A percentile compares a stretch with the other conserved stretches of the same genome.
phyloP scores from a whole-genome alignment of 2,113 vertebrate species.

The Micronycteris hirsuta region DNA sequence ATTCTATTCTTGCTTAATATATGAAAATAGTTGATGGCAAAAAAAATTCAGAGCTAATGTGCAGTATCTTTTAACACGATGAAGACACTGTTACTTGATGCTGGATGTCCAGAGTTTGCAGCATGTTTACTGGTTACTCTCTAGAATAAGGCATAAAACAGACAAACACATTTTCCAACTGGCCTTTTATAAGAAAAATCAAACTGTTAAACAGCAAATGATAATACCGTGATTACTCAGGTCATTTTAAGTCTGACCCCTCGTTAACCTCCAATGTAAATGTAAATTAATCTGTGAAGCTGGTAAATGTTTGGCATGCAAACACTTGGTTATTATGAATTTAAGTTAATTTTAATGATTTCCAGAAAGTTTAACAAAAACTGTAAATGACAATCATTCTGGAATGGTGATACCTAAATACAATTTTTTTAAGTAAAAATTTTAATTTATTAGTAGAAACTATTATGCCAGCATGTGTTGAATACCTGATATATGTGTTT shows the following conservation, averaged over 20 bases:
- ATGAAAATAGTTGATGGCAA: slow-evolving; percentile 35
- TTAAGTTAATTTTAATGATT: slow-evolving; percentile 6
- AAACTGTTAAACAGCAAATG: neutral
- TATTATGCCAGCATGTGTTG: neutral
- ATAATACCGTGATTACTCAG: neutral
- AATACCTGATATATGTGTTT: neutral
- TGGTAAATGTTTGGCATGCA: neutral
- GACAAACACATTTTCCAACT: neutral
- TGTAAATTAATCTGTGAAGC: neutral
- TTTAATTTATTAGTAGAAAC: neutral
- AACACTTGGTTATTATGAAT: neutral
- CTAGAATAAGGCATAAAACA: neutral
- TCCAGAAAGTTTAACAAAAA: slow-evolving; percentile 6
- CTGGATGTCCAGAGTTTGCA: neutral
- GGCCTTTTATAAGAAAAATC: neutral
- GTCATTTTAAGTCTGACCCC: neutral
- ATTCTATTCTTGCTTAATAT: slow-evolving; percentile 35
- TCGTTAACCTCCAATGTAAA: neutral
- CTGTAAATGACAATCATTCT: neutral
- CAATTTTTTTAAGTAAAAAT: neutral
- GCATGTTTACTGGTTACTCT: neutral
- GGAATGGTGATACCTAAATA: neutral
- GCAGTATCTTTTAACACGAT: neutral
- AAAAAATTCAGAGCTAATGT: neutral
- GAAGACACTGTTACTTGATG: neutral